A percentile compares a stretch with the other conserved stretches of the same genome.
phyloP scores from a whole-genome alignment of 2,113 vertebrate genomes.

The Tenebrosternarchus preto region DNA sequence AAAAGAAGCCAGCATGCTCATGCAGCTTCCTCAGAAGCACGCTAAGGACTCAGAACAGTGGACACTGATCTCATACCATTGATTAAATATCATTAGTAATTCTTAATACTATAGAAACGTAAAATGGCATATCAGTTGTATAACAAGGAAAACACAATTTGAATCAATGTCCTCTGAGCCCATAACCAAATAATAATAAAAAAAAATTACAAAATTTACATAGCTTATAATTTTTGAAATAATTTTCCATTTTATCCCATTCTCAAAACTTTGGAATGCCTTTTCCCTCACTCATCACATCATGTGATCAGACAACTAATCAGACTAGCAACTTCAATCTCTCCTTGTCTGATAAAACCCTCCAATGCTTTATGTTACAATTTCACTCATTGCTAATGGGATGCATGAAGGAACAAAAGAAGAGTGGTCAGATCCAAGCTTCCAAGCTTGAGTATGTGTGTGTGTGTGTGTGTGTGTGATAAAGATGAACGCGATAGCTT shows the following conservation, averaged over 20 bases:
- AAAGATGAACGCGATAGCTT: conserved; percentile 43
- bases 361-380: background rate
- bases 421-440: conserved; percentile 44
- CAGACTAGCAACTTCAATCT: background rate
- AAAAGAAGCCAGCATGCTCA: too few relatives aligned
- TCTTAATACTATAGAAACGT: background rate
- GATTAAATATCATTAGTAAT: background rate
- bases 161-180: conserved; percentile 17
- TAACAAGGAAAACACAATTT: background rate
- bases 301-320: background rate
- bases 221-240: background rate
- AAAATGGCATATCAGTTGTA: background rate
- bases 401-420: conserved; percentile 40
- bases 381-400: background rate
- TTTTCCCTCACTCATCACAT: background rate
- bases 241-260: background rate
- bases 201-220: background rate
- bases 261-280: background rate
- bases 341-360: conserved; percentile 9
- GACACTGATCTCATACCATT: conserved; percentile 65
- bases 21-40: conserved; percentile 54
- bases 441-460: conserved; percentile 12
- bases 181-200: background rate
- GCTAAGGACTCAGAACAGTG: conserved; percentile 53
- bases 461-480: background rate